Base-by-base conservation (phyloP, 2,113 vertebrate genomes). In the Onychostoma macrolepis region DNA sequence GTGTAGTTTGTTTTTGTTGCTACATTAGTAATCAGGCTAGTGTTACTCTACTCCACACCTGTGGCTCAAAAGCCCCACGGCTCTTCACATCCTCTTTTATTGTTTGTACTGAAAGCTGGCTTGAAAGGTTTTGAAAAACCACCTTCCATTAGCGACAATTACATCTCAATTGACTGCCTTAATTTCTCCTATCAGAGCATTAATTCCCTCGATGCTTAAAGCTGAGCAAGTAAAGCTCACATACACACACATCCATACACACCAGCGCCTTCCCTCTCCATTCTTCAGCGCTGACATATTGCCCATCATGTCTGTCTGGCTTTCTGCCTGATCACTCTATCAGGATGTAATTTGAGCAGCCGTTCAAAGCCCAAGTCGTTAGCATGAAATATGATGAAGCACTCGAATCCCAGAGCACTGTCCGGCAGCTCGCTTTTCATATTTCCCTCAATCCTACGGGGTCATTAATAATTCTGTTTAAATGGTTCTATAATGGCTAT, bases 391-490 rank as follows among this genome's bases (percentile, higher is more conserved):
- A 87, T 87, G 71, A 89, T 82, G 76, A 85, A 85, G 63, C 36
- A 33, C 33, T 58, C 45, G 61, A 38, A 36, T 81, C 71, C 56
- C 65, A 79, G 65, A 9, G 45, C 71, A 65, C 50, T 82, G 50
- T 84, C 82, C 71, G 1, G 38, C 43, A 65, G 65, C 69, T 43
- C 28, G 4, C 26, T 48, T 71, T 61, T 53, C 28, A 72, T 78
- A 61, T 78, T 69, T 82, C 56, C 77, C 85, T 78, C 30, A 78
- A 85, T 24, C 71, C 41, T 71, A 65, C 26, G 15, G 72, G 85
- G 72, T 65, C 83, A 79, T 89, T 87, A 89, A 89, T 89, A 89
- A 89, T 85, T 85, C 83, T 83, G 48, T 53, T 58, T 3, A 69
- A 89, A 83, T 87, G 38, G 65, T 84, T 65, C 71, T 71, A 53